phyloP scores from a whole-genome alignment of 2,888 invertebrate species.

The Cantharis flavilabris region DNA sequence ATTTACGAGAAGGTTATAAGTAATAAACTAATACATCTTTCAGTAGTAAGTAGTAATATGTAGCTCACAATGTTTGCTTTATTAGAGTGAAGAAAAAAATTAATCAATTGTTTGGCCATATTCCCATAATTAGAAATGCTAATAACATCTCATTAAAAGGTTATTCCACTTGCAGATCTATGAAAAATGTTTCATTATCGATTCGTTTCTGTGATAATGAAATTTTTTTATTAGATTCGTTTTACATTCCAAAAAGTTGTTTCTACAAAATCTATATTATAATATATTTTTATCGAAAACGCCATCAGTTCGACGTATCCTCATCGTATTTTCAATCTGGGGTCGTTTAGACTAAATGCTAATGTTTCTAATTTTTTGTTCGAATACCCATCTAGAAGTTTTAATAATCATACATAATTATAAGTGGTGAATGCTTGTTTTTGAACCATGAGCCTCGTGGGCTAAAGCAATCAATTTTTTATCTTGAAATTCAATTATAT shows the following conservation, averaged over 20 bases:
- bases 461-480: neutral
- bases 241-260: neutral
- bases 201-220: neutral
- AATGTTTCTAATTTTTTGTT: neutral
- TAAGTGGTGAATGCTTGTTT: neutral
- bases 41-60: constrained; percentile 36
- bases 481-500: neutral
- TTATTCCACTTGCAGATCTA: neutral
- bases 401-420: neutral
- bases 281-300: neutral
- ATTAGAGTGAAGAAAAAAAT: neutral
- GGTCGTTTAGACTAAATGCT: neutral
- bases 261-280: neutral
- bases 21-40: constrained; percentile 45
- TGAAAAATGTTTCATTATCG: neutral
- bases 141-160: neutral
- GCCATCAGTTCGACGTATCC: neutral
- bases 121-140: neutral
- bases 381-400: neutral
- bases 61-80: constrained; percentile 2
- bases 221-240: neutral
- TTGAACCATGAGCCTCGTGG: neutral
- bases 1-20: constrained; percentile 34
- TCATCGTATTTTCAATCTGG: neutral
- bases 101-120: neutral